Conservation (phyloP, 2,797 vertebrate species). For the Ctenochaetus hawaiiensis region DNA sequence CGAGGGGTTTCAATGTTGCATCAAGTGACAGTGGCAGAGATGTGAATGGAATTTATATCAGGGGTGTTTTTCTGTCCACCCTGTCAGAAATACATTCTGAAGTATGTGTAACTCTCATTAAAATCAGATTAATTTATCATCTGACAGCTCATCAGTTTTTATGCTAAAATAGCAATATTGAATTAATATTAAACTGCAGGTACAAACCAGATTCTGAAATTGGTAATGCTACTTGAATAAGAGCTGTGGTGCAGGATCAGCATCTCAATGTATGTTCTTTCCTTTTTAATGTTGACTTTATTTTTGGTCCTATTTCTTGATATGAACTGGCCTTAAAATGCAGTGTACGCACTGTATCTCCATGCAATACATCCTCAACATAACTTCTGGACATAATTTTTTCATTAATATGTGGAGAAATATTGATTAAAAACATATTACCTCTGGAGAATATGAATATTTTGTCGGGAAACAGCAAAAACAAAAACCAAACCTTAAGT, state of each 20-base stretch:
- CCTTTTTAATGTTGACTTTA: background rate
- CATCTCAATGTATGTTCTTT: background rate
- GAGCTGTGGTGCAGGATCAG: background rate
- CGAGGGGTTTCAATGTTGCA: conserved; percentile 17
- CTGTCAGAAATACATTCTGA: background rate
- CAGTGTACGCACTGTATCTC: no score
- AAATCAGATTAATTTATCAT: background rate
- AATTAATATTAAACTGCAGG: background rate
- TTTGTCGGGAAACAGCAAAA: background rate
- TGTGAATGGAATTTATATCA: conserved; percentile 19
- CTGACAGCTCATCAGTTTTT: background rate
- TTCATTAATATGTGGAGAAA: no score
- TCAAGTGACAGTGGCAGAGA: background rate
- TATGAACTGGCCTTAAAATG: no score
- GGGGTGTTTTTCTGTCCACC: background rate
- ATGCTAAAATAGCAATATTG: background rate
- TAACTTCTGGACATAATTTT: background rate
- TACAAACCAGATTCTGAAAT: background rate
- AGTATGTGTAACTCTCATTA: background rate
- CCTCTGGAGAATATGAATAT: background rate
- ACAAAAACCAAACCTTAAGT: background rate
- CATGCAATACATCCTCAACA: background rate
- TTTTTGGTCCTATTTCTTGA: background rate
- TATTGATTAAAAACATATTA: no score
- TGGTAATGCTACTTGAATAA: background rate